These are phyloP conservation scores for Keiferia lycopersicella DNA, from an alignment of 2,888 invertebrate genomes.

Conservation along the genomic window DNA sequence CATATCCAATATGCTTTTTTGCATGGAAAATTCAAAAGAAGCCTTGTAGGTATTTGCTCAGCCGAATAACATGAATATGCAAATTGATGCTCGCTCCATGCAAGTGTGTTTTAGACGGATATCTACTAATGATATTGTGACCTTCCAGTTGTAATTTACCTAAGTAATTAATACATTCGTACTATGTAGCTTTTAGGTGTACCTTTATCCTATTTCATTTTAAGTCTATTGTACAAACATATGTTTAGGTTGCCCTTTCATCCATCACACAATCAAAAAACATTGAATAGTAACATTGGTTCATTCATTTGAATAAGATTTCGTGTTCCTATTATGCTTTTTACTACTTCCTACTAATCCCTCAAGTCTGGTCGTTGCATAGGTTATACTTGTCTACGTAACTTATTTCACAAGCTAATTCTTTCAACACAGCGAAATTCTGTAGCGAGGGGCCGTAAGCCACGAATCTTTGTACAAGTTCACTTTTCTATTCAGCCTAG, in stretches of 20 bases:
- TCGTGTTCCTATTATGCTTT: not conserved
- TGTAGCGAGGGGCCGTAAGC: constrained; percentile 3
- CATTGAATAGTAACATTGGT: not conserved
- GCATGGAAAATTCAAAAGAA: not conserved
- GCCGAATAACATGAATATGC: constrained; percentile 16
- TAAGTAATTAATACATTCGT: not conserved
- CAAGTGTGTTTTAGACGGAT: constrained; percentile 3
- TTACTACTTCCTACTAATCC: not conserved
- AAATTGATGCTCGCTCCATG: constrained; percentile 13
- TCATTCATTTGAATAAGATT: not conserved
- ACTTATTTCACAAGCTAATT: not conserved
- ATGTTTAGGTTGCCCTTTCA: not conserved
- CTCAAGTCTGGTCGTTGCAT: not conserved
- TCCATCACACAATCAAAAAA: not conserved
- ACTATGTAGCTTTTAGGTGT: not conserved
- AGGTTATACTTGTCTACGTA: not conserved
- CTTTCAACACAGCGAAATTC: constrained; percentile 2
- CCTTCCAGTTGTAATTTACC: constrained; percentile 16
- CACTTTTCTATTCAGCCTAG: constrained; percentile 22
- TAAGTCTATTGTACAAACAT: too few species aligned
- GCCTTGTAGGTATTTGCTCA: not conserved
- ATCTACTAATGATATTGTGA: not conserved
- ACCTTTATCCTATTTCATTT: not conserved
- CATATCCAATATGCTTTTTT: too few species aligned
- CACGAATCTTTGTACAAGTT: constrained; percentile 16